phyloP scores from a whole-genome alignment of 2,888 invertebrate species.

The Hofmannophila pseudospretella region DNA sequence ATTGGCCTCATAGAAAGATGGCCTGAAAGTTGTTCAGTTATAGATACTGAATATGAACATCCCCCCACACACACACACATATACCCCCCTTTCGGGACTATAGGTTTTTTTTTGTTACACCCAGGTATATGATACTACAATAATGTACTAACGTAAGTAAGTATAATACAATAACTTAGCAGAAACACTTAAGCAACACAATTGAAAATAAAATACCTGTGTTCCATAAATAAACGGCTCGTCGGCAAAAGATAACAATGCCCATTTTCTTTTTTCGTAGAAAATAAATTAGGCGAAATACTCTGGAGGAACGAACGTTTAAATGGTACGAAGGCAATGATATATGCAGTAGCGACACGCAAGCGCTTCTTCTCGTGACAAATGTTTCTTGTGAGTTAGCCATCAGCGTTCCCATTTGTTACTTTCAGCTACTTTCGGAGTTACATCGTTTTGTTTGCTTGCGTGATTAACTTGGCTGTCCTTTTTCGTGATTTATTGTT shows the following conservation, averaged over 20 bases:
- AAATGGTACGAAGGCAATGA: slow-evolving; percentile 3
- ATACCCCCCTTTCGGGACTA: no score
- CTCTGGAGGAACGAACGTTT: slow-evolving; percentile 2
- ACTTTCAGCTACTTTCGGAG: not conserved
- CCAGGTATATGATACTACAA: no score
- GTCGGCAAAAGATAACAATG: not conserved
- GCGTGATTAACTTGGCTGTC: not conserved
- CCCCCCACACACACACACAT: no score
- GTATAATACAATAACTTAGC: no score
- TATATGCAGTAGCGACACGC: slow-evolving; percentile 6
- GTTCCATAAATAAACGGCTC: not conserved
- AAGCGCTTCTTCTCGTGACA: not conserved
- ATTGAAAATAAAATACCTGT: slow-evolving; percentile 1
- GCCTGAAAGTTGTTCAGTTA: no score
- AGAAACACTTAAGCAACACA: no score
- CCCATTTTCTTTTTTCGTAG: slow-evolving; percentile 4
- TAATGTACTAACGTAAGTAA: no score
- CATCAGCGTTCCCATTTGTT: slow-evolving; percentile 4
- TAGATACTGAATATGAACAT: no score
- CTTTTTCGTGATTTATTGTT: not conserved
- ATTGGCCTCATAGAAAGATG: no score
- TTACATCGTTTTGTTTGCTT: not conserved
- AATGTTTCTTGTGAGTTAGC: slow-evolving; percentile 2
- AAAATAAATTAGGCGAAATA: slow-evolving; percentile 3
- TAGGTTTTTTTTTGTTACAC: no score